Percentiles rank a stretch among this genome's conserved stretches.
phyloP scores from a whole-genome alignment of 1,140 invertebrate species.

The Heterodera carotae region DNA sequence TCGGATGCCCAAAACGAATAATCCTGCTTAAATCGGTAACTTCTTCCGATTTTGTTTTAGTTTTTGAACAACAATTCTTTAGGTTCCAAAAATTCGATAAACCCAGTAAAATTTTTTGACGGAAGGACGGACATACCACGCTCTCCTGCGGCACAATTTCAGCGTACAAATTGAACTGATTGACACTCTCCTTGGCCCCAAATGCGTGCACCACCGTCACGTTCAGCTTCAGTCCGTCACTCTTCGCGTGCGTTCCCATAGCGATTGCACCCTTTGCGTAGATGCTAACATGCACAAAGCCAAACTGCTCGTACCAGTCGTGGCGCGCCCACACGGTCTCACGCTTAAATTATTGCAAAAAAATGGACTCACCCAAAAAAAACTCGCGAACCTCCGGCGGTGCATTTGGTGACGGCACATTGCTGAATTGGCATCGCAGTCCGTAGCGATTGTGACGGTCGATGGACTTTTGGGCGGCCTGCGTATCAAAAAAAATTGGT shows the following conservation, averaged over 20 bases:
- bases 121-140: constrained; percentile 70
- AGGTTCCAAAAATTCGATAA: constrained; percentile 3
- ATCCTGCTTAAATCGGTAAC: too few species aligned
- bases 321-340: constrained; percentile 29
- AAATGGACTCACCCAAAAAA: constrained; percentile 11
- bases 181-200: constrained; percentile 75
- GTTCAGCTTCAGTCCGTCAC: constrained; percentile 81
- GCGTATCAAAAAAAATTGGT: not conserved
- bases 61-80: too few species aligned
- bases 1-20: too few species aligned
- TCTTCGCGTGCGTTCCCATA: constrained; percentile 74
- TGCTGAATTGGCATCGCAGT: not conserved
- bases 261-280: constrained; percentile 75
- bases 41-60: too few species aligned
- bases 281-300: constrained; percentile 43
- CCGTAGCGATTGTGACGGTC: not conserved
- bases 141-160: constrained; percentile 73
- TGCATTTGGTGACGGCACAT: too few species aligned
- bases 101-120: not conserved
- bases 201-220: constrained; percentile 79
- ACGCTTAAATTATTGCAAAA: constrained; percentile 16
- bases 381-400: not conserved
- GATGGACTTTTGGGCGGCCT: constrained; percentile 6
- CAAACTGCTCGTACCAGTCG: constrained; percentile 47
- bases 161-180: constrained; percentile 80